Evolutionary conservation across 1,140 invertebrate species (phyloP), one percentile per base, ranked within the genome.

Genomic region (Sycophila sp.): DNA sequence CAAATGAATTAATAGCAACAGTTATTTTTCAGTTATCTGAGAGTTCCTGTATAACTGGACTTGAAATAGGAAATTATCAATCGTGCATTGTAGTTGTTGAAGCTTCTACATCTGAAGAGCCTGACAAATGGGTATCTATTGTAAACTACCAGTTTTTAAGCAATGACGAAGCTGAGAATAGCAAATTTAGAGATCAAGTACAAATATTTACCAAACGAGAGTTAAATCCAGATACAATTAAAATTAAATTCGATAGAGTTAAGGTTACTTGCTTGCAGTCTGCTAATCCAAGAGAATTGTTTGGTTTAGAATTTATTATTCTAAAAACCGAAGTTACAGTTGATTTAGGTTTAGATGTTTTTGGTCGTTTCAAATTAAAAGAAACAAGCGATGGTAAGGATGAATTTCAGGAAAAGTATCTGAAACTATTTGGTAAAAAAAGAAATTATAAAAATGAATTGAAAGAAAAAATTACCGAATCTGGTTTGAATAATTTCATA

Each of bases 251-350:
- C 69, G 77, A 83, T 26, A 69, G 83, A 24, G 76, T 84, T 1
- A 85, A 86, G 71, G 77, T 85, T 5, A 84, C 81, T 1, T 86
- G 85, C 7, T 83, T 85, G 83, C 85, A 86, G 28, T 76, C 83
- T 0, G 83, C 83, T 5, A 86, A 86, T 78, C 77, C 78, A 0
- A 76, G 78, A 69, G 81, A 80, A 49, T 28, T 85, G 2, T 86
- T 86, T 75, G 85, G 85, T 13, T 60, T 86, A 1, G 69, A 71
- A 6, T 85, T 81, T 15, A 75, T 86, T 1, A 76, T 78, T 28
- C 68, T 85, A 0, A 77, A 78, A 65, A 84, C 83, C 17, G 84
- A 86, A 72, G 76, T 82, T 4, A 40, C 64, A 1, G 67, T 83
- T 5, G 81, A 85, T 71, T 64, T 82, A 30, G 79, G 78, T 7